These are phyloP conservation scores for Phocoena phocoena DNA, from an alignment of 2,113 vertebrate species.

Conservation along the genomic window DNA sequence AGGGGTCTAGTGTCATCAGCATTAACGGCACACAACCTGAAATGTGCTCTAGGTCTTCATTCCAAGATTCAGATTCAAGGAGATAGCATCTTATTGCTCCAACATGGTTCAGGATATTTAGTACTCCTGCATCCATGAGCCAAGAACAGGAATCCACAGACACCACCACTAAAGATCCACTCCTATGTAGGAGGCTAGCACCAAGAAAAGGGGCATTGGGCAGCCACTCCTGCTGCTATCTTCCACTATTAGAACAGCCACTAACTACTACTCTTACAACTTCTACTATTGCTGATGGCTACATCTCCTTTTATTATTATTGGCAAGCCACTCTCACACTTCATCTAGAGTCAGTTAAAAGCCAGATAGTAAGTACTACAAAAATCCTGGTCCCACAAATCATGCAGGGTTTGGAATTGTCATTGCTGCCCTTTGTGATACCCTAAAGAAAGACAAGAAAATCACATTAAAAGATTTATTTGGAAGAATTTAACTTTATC, in stretches of 20 bases:
- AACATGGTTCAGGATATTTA: neutral
- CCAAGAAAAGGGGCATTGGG: neutral
- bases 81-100: neutral
- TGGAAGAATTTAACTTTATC: neutral
- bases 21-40: neutral
- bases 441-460: neutral
- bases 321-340: neutral
- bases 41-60: neutral
- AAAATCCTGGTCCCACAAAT: neutral
- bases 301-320: neutral
- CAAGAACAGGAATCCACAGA: neutral
- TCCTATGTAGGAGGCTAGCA: neutral
- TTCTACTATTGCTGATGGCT: neutral
- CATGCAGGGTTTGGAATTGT: neutral
- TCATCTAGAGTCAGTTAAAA: neutral
- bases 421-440: neutral
- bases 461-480: neutral
- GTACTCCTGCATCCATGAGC: neutral
- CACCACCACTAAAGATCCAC: neutral
- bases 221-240: neutral
- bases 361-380: neutral
- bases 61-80: neutral
- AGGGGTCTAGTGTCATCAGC: neutral
- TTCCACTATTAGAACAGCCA: neutral
- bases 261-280: too few relatives aligned